Evolutionary conservation across 2,888 invertebrate species (phyloP), one percentile per base, ranked within the genome.

Genomic region (Meta bourneti): DNA sequence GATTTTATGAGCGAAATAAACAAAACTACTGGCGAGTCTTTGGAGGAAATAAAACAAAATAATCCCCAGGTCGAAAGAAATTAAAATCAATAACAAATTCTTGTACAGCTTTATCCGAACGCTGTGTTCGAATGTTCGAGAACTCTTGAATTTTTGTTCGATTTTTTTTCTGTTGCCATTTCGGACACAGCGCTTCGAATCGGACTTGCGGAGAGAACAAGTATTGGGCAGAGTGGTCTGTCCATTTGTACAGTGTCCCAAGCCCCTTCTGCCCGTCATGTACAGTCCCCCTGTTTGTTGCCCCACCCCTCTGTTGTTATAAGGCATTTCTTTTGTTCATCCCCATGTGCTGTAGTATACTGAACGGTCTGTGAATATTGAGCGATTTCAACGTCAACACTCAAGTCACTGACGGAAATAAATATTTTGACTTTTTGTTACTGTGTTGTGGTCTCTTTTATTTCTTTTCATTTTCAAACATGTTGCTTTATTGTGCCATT

Each of bases 381-480:
- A 87, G 88, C 88, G 83, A 84, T 72, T 74, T 19, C 80, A 69
- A 74, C 91, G 83, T 86, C 85, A 69, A 90, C 77, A 85, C 85
- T 85, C 85, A 82, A 91, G 83, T 89, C 91, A 92, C 75, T 79
- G 84, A 84, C 83, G 80, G 84, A 92, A 92, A 92, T 92, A 92
- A 92, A 92, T 92, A 92, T 92, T 92, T 92, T 92, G 91, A 92
- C 88, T 92, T 92, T 92, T 92, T 89, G 88, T 88, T 83, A 79
- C 51, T 78, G 81, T 72, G 70, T 89, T 75, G 61, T 78, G 74
- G 34, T 71, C 20, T 83, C 51, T 51, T 72, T 90, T 19, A 49
- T 69, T 82, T 54, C 19, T 61, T 54, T 34, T 72, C 54, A 9
- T 19, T 61, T 61, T 72, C 20, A 72, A 72, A 20, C 19, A 20